These are phyloP conservation scores for Watsonalla binaria DNA, from an alignment of 2,888 invertebrate genomes.

Conservation along the genomic window DNA sequence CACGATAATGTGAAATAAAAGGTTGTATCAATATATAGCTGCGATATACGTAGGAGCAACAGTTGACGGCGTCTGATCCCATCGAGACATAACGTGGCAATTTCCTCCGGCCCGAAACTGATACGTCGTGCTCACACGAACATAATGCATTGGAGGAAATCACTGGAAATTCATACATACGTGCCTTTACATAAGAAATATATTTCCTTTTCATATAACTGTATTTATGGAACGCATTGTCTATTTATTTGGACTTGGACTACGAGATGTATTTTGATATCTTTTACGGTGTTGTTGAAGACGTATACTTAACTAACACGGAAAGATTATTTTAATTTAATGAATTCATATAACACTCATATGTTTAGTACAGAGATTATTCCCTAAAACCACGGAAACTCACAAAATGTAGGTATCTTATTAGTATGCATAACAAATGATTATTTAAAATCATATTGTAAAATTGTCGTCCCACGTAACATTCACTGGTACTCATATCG, in stretches of 20 bases:
- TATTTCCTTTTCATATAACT: slow-evolving; percentile 1
- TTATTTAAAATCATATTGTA: no score
- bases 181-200: slow-evolving; percentile 2
- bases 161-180: slow-evolving; percentile 17
- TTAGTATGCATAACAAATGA: no score
- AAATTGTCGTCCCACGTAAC: no score
- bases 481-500: not conserved
- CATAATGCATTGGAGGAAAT: slow-evolving; percentile 24
- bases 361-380: no score
- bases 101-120: slow-evolving; percentile 39
- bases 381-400: no score
- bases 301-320: no score
- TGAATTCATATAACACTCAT: no score
- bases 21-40: not conserved
- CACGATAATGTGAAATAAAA: slow-evolving; percentile 1
- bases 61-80: slow-evolving; percentile 47
- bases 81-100: slow-evolving; percentile 50
- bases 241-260: not conserved
- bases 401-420: no score
- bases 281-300: no score
- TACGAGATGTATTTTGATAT: no score
- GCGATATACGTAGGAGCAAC: slow-evolving; percentile 35
- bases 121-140: slow-evolving; percentile 29
- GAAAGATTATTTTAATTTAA: no score
- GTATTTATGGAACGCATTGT: not conserved